Base-by-base conservation (phyloP, 2,113 vertebrate genomes). In the Festucalex cinctus region DNA sequence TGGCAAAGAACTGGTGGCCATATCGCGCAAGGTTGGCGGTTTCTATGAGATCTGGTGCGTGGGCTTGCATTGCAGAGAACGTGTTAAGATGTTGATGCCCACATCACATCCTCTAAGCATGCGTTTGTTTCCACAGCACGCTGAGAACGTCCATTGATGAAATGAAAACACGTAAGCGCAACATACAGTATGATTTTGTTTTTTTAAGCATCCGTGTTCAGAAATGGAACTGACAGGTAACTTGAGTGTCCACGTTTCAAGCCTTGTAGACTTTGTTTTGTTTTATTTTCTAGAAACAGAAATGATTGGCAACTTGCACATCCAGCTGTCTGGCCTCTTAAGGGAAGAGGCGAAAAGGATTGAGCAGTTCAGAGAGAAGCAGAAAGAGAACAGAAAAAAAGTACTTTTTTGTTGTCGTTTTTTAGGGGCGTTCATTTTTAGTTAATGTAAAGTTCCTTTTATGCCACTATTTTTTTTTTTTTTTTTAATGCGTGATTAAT, bases 311-410 rank as follows among this genome's bases (percentile, higher is more conserved):
- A 95, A 94, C 62, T 84, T 95, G 35, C 97, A 99, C 67, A 90
- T 98, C 77, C 94, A 97, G 69, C 88, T 98, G 53, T 93, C 95
- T 37, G 73, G 81, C 20, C 69, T 91, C 72, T 84, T 99, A 63
- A 94, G 91, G 7, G 96, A 97, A n/a, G 97, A 99, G 74, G 76
- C 92, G 56, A 95, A 91, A 77, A 92, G 91, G 72, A 93, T 97
- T 46, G 97, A 98, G 78, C 92, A 93, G 69, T 98, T 98, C 86
- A 90, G 95, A 68, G 96, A 98, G 75, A 86, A 94, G 36, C 97
- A 99, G 87, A 99, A 98, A 83, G 96, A 98, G 6, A 94, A 97
- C 80, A 91, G 94, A 12, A 98, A 94, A 85, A 98, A 95, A 93
- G 97, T 98, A 43, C 37, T 13, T 39, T 39, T 39, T 8, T 1